These are phyloP conservation scores for Platyrinchus mystaceus DNA, from an alignment of 2,797 vertebrate species.

Conservation along the genomic window DNA sequence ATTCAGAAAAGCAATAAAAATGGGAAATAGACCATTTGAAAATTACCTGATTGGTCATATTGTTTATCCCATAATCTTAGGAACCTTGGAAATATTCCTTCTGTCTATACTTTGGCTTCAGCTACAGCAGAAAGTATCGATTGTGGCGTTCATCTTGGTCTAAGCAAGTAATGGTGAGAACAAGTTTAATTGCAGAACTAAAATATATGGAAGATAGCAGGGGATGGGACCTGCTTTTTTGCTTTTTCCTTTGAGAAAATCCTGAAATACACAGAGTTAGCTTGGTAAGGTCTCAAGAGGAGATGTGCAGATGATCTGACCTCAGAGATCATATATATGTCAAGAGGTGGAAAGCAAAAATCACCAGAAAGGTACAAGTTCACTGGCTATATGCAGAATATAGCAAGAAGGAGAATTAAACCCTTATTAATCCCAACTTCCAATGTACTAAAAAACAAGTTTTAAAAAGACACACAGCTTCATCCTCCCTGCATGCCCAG, in stretches of 20 bases:
- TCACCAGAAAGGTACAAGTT: not conserved
- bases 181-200: not conserved
- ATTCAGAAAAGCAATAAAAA: not conserved
- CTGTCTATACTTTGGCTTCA: not conserved
- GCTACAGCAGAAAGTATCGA: not conserved
- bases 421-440: not conserved
- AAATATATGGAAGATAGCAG: not conserved
- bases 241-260: not conserved
- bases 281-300: not conserved
- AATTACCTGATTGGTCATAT: not conserved
- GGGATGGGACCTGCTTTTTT: not conserved
- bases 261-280: not conserved
- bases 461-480: not conserved
- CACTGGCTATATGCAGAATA: not conserved
- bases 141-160: not conserved
- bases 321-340: not conserved
- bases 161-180: not conserved
- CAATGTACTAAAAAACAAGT: not conserved
- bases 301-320: not conserved
- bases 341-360: not conserved
- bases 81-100: not conserved
- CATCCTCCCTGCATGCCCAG: not conserved
- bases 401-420: not conserved
- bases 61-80: not conserved
- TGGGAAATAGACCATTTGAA: not conserved